phyloP scores from a whole-genome alignment of 2,113 vertebrate species.

The Copsychus sechellarum region DNA sequence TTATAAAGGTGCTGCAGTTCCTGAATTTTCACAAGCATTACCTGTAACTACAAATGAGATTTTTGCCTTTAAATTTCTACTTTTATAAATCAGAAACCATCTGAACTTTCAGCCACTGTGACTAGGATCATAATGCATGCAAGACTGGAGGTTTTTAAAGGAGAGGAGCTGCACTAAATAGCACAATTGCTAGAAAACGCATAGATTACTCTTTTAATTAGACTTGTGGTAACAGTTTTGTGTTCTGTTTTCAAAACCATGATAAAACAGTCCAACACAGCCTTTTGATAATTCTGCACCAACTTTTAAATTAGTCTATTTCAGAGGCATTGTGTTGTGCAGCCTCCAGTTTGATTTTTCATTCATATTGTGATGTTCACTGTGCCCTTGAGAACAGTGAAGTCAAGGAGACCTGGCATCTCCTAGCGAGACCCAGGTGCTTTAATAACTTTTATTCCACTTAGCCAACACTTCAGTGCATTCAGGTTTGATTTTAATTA shows the following conservation, averaged over 20 bases:
- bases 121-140: neutral
- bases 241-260: neutral
- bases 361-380: neutral
- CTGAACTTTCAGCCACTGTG: neutral
- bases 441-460: neutral
- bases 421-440: neutral
- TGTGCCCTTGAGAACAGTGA: neutral
- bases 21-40: neutral
- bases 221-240: neutral
- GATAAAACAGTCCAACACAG: neutral
- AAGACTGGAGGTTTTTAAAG: neutral
- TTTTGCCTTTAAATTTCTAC: neutral
- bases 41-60: neutral
- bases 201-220: neutral
- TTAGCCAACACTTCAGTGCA: neutral
- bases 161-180: neutral
- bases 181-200: neutral
- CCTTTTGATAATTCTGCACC: neutral
- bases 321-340: neutral
- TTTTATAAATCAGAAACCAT: neutral
- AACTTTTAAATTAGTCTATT: neutral
- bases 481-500: constrained; percentile 22
- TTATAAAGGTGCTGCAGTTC: neutral
- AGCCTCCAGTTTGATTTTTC: neutral
- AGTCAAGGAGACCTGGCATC: neutral